Evolutionary conservation across 2,797 vertebrate genomes (phyloP).

Genomic region (Tapera naevia): DNA sequence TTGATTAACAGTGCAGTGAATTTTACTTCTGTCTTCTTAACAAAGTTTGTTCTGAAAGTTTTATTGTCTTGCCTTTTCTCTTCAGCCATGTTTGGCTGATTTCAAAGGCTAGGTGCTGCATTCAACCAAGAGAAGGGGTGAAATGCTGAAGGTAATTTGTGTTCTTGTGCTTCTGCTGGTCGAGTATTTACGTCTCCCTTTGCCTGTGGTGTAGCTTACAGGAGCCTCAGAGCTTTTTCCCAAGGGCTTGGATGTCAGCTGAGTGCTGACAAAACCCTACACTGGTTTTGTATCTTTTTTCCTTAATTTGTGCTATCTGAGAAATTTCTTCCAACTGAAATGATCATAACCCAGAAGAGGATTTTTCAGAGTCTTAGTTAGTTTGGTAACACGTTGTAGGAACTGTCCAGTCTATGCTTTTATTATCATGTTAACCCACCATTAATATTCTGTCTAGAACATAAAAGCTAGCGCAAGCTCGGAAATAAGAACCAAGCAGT

Average conservation of each 20-base stretch:
- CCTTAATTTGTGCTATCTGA: background rate
- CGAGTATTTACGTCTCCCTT: background rate
- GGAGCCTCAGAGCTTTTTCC: background rate
- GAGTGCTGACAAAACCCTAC: background rate
- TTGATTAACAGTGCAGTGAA: slow-evolving; percentile 5
- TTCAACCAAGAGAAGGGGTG: background rate
- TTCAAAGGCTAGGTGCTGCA: background rate
- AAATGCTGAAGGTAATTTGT: background rate
- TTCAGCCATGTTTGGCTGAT: background rate
- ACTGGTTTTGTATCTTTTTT: background rate
- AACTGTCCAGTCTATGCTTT: background rate
- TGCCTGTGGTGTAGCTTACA: background rate
- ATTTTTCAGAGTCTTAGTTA: background rate
- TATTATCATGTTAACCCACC: background rate
- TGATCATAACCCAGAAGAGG: background rate
- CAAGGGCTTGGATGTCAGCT: background rate
- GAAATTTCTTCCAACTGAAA: background rate
- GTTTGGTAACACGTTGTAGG: background rate
- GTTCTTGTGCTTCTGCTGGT: background rate
- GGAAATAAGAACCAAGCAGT: background rate
- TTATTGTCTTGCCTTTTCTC: background rate
- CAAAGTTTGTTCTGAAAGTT: background rate
- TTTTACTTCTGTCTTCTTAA: background rate
- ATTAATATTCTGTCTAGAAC: background rate
- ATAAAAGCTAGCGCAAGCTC: background rate